These are phyloP conservation scores for Ditylenchus weischeri DNA, from an alignment of 2,888 invertebrate species.

Conservation along the genomic window DNA sequence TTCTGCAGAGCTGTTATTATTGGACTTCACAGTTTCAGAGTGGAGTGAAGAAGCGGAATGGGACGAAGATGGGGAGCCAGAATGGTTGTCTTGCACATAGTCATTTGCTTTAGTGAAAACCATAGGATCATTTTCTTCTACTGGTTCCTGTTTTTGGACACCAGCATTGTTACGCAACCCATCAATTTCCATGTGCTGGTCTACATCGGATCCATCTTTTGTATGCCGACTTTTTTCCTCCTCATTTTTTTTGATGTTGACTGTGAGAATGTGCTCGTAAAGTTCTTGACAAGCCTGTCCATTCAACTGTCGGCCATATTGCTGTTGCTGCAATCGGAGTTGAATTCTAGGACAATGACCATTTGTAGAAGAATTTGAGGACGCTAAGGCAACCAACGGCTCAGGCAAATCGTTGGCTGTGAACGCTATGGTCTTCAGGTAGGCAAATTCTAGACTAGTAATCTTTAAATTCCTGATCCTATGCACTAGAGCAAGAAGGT, in stretches of 20 bases:
- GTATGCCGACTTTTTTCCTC: background rate
- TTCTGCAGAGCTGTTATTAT: background rate
- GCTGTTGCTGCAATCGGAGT: slow-evolving; percentile 4
- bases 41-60: too few species aligned
- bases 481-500: slow-evolving; percentile 35
- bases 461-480: slow-evolving; percentile 41
- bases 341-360: background rate
- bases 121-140: too few species aligned
- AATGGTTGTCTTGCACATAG: background rate
- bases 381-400: slow-evolving; percentile 4
- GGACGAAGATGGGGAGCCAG: too few species aligned
- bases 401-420: slow-evolving; percentile 45
- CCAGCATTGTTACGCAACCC: too few species aligned
- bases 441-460: slow-evolving; percentile 51
- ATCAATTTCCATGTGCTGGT: too few species aligned
- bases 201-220: slow-evolving; percentile 10
- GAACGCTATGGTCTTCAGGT: slow-evolving; percentile 57
- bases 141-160: too few species aligned
- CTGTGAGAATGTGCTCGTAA: slow-evolving; percentile 51
- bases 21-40: background rate
- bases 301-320: slow-evolving; percentile 63
- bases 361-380: background rate
- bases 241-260: background rate
- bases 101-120: background rate
- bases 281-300: slow-evolving; percentile 68